phyloP scores from a whole-genome alignment of 2,888 invertebrate genomes.

The Plusia festucae region DNA sequence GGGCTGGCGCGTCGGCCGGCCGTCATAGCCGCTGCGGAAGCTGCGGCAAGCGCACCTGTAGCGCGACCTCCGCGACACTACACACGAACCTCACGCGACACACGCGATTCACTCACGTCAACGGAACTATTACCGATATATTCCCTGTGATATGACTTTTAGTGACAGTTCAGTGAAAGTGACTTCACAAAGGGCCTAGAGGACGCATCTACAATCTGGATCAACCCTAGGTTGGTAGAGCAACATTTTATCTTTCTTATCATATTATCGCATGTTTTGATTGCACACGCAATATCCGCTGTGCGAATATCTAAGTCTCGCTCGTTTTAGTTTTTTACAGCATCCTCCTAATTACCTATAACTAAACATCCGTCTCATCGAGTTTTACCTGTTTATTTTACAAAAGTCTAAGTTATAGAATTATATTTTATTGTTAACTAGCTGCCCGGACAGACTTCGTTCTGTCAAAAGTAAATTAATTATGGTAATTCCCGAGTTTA shows the following conservation, averaged over 20 bases:
- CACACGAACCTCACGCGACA: conserved; percentile 48
- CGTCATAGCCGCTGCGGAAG: conserved; percentile 83
- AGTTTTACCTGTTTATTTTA: conserved; percentile 9
- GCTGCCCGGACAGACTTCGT: too few relatives aligned
- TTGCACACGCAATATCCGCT: conserved; percentile 74
- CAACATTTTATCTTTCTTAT: conserved; percentile 77
- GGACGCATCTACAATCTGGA: conserved; percentile 72
- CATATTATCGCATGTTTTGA: conserved; percentile 74
- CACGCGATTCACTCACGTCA: conserved; percentile 51
- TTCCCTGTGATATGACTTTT: conserved; percentile 73
- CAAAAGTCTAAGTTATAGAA: too few relatives aligned
- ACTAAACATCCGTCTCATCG: conserved; percentile 10
- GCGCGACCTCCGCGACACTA: conserved; percentile 52
- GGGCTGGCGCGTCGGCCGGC: conserved; percentile 60
- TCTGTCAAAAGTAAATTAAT: too few relatives aligned
- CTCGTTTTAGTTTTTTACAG: conserved; percentile 34
- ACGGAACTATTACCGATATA: conserved; percentile 20
- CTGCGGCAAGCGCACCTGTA: conserved; percentile 84
- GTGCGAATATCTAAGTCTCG: conserved; percentile 70
- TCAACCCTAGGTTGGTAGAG: conserved; percentile 83
- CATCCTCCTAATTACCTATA: conserved; percentile 34
- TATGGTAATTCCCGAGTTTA: too few relatives aligned
- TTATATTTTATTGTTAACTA: too few relatives aligned
- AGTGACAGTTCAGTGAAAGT: conserved; percentile 82
- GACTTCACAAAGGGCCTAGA: conserved; percentile 54